Conservation (phyloP, 2,113 vertebrate genomes). For the Hemibates koningsi region DNA sequence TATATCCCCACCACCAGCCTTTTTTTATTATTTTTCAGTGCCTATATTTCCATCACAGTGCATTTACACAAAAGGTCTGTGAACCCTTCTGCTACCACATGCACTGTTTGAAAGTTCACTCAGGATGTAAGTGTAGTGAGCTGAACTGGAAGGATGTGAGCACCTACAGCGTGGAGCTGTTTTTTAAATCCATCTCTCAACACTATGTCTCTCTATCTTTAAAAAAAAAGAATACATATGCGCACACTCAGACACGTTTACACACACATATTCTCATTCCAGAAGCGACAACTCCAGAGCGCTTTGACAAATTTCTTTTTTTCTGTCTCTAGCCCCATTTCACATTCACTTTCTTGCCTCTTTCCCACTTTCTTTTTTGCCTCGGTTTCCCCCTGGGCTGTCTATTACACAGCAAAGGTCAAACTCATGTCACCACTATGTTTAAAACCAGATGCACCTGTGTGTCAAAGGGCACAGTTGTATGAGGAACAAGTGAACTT, state of each 20-base stretch:
- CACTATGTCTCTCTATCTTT: neutral
- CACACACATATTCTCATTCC: neutral
- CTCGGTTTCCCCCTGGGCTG: neutral
- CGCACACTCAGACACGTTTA: neutral
- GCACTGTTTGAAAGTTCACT: neutral
- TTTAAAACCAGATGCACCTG: conserved; percentile 19
- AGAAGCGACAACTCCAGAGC: neutral
- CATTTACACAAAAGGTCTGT: neutral
- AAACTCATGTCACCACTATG: neutral
- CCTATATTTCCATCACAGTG: neutral
- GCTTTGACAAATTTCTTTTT: conserved; percentile 1
- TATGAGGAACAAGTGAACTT: conserved; percentile 5
- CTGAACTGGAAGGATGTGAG: neutral
- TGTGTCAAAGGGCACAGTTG: conserved; percentile 30
- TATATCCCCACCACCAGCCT: neutral
- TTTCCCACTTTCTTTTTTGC: neutral
- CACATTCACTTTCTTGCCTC: neutral
- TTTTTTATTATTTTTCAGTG: neutral
- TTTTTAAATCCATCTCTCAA: neutral
- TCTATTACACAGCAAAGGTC: conserved; percentile 37
- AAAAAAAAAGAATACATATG: neutral
- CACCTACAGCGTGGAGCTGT: neutral
- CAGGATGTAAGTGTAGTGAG: neutral
- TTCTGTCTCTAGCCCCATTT: neutral
- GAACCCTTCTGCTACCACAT: neutral